Evolutionary conservation across 2,888 invertebrate species (phyloP), one percentile per base, ranked within the genome.

Genomic region (Megaustenia siamemsis): DNA sequence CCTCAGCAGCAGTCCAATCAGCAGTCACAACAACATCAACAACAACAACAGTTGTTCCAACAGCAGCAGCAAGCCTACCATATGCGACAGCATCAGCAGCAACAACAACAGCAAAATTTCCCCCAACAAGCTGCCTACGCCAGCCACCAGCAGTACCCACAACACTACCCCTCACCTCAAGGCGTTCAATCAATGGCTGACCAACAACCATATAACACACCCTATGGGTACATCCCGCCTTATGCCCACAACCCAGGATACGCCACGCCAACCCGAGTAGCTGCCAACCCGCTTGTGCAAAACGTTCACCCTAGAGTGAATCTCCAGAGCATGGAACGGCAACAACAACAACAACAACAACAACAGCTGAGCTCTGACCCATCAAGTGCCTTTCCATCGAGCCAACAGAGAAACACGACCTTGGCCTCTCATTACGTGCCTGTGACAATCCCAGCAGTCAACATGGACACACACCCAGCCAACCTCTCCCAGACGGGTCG

Each of bases 301-400:
- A 83, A 86, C n/a, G 87, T 86, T 21, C 87, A 87, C 53, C 86
- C 87, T 24, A 56, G 87, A 45, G 87, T 87, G 40, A 87, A 87
- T 43, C n/a, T 87, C 45, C 87, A 84, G 60, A 82, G 24, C 24
- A 38, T 87, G 56, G 86, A 87, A 80, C 81, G 75, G 68, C 85
- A 83, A 56, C 87, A 87, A 56, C 86, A 85, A 85, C 87, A 81
- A 66, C 86, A 86, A 77, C 87, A 76, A 63, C 84, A 80, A 86
- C 86, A 77, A 84, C 86, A 85, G 32, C 86, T 84, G 18, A 73
- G 75, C 32, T 32, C 28, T 49, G 83, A 83, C 63, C 86, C 78
- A 86, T 83, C 83, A 81, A 84, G 86, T 85, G 86, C 87, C 88
- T 86, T 86, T 60, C 35, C 82, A 40, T 69, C 83, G 66, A 18